phyloP scores from a whole-genome alignment of 2,797 vertebrate genomes.

The Myripristis jacobus region DNA sequence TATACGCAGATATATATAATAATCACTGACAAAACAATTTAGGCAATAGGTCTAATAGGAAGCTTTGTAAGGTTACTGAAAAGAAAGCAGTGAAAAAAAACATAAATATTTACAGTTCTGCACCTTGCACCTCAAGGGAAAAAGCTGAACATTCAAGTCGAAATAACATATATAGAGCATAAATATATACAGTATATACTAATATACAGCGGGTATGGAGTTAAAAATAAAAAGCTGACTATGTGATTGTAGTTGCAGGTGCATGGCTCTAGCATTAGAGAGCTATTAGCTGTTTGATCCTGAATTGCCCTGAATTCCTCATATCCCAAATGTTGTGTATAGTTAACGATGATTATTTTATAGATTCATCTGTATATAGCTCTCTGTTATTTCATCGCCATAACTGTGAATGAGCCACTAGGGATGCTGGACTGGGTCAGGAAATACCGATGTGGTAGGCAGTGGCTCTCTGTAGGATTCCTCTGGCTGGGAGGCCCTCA shows the following conservation, averaged over 20 bases:
- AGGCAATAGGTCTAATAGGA: too few relatives aligned
- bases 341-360: constrained; percentile 38
- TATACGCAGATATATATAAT: too few relatives aligned
- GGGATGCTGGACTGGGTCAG: constrained; percentile 74
- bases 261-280: too few relatives aligned
- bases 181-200: too few relatives aligned
- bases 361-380: constrained; percentile 47
- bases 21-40: too few relatives aligned
- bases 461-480: constrained; percentile 68
- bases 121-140: too few relatives aligned
- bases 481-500: constrained; percentile 71
- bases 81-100: too few relatives aligned
- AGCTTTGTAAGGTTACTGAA: too few relatives aligned
- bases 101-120: too few relatives aligned
- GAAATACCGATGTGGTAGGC: constrained; percentile 76
- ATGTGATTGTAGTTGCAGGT: background rate
- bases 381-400: constrained; percentile 46
- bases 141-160: too few relatives aligned
- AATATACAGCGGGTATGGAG: too few relatives aligned
- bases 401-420: constrained; percentile 66
- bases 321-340: constrained; percentile 26
- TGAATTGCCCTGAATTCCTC: constrained; percentile 7
- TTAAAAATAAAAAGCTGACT: background rate
- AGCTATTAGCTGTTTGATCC: background rate
- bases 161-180: too few relatives aligned